Evolutionary conservation across 2,888 invertebrate species (phyloP).

Genomic region (Dicyrtomina minuta): DNA sequence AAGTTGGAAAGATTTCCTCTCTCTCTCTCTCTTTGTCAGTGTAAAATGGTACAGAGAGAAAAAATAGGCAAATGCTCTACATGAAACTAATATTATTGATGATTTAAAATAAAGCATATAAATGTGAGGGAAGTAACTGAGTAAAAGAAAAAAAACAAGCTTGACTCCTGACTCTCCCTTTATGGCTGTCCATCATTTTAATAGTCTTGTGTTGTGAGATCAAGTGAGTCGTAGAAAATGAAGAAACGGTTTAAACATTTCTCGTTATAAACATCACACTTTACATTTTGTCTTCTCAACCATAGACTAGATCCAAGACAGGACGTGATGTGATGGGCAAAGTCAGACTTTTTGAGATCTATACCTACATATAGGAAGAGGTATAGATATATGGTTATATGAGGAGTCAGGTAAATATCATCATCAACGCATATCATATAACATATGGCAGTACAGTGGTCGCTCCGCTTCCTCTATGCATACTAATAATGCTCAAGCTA

Average conservation of each 20-base stretch:
- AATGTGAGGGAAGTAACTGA: neutral
- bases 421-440: neutral
- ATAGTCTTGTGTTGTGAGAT: conserved; percentile 18
- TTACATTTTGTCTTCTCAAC: too few relatives aligned
- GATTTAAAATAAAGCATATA: conserved; percentile 15
- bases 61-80: conserved; percentile 1
- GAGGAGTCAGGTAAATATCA: too few relatives aligned
- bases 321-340: too few relatives aligned
- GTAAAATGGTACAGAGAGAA: neutral
- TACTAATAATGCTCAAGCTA: neutral
- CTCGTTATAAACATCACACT: too few relatives aligned
- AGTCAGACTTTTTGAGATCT: too few relatives aligned
- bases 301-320: too few relatives aligned
- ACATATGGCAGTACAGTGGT: too few relatives aligned
- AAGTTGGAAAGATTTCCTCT: conserved; percentile 5
- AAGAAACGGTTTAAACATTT: conserved; percentile 3
- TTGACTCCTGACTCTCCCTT: conserved; percentile 21
- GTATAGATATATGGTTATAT: too few relatives aligned
- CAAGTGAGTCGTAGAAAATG: conserved; percentile 9
- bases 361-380: too few relatives aligned
- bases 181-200: conserved; percentile 27
- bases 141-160: conserved; percentile 27
- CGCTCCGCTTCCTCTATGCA: too few relatives aligned
- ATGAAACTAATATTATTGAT: conserved; percentile 6
- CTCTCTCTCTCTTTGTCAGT: neutral